Base-by-base conservation (phyloP, 1,140 invertebrate genomes). In the Campoletis sonorensis region DNA sequence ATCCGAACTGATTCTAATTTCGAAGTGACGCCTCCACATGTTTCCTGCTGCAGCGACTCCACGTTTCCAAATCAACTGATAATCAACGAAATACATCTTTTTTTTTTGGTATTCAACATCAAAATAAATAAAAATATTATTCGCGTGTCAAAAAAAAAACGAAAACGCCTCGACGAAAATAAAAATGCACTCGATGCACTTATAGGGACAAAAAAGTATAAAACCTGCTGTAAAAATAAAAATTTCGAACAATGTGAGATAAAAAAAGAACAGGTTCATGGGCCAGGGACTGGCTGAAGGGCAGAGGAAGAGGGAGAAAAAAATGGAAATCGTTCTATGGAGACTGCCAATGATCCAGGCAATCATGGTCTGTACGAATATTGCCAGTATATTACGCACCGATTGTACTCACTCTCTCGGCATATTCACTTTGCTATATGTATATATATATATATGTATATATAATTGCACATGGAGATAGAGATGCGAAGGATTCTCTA, bases 331-430 rank as follows among this genome's bases (percentile, higher is more conserved):
- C 13, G 75, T 21, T 61, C 51, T 37, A 37, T 77, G 18, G 54
- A 77, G 30, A 77, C 75, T 54, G 75, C 79, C 78, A 84, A 75
- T 73, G 82, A 84, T 84, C 82, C 21, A 40, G 78, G 76, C 82
- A 81, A 84, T 83, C 77, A 68, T 76, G 71, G 54, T 49, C 16
- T 54, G 51, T 40, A 54, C 30, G 54, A 77, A 77, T 64, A 77
- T 77, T 77, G 54, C 75, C 75, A 77, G 75, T 45, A 45, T 54
- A 77, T 77, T 77, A 61, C 72, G 30, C 54, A 64, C 26, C 15
- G 26, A 67, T 67, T 4, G 18, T 16, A 40, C 26, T 77, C 75
- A 18, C 7, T 21, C 54, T 67, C 23, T 30, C 49, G 71, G 58
- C 58, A 75, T 77, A 61, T 77, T 64, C 30, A 26, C 54, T 23